These are phyloP conservation scores for Rhea americana DNA, from an alignment of 2,113 vertebrate genomes.

Conservation along the genomic window DNA sequence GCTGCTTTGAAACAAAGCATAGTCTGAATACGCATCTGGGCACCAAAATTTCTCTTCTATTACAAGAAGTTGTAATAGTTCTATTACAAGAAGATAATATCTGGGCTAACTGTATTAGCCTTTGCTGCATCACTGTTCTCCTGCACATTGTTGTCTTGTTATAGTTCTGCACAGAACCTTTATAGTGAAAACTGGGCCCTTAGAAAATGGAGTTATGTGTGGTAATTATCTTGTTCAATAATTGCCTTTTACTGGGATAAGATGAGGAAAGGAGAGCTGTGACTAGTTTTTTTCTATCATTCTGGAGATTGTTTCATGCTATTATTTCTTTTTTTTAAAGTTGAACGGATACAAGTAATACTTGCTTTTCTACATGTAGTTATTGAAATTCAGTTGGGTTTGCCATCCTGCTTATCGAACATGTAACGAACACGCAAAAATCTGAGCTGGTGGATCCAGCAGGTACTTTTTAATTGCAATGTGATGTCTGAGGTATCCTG, in stretches of 20 bases:
- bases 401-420: background rate
- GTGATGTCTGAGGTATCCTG: background rate
- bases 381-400: no score
- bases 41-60: background rate
- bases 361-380: no score
- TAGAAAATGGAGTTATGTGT: background rate
- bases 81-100: background rate
- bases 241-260: background rate
- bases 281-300: background rate
- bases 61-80: background rate
- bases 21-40: background rate
- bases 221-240: background rate
- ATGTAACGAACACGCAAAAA: background rate
- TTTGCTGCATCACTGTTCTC: background rate
- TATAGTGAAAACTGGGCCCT: background rate
- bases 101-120: background rate
- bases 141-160: background rate
- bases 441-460: background rate
- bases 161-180: background rate
- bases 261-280: background rate
- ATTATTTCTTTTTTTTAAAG: constrained; percentile 8
- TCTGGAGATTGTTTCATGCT: background rate
- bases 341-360: background rate
- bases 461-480: background rate
- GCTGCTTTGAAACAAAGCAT: background rate